Conservation (phyloP, 1,140 invertebrate genomes). For the Octopus bimaculoides region DNA sequence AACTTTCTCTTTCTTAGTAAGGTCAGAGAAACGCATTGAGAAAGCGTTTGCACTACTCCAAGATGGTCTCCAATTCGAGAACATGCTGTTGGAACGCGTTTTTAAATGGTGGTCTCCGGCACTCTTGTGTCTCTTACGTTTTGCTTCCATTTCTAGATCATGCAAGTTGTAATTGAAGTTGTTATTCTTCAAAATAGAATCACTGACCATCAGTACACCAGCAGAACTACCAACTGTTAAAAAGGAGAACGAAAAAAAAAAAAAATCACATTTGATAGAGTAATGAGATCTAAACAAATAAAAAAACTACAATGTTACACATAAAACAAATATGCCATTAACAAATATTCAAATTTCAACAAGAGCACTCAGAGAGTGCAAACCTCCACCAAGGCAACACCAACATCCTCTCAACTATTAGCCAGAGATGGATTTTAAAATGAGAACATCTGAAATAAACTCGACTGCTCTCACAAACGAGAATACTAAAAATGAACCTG, state of each 20-base stretch:
- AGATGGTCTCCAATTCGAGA: slow-evolving; percentile 36
- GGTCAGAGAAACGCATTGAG: slow-evolving; percentile 30
- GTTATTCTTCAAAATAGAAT: slow-evolving; percentile 35
- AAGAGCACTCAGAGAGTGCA: too few relatives aligned
- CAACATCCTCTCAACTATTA: too few relatives aligned
- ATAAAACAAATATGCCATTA: too few relatives aligned
- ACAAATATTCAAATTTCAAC: too few relatives aligned
- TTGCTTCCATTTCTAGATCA: slow-evolving; percentile 18
- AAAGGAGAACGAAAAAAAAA: slow-evolving; percentile 17
- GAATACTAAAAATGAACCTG: too few relatives aligned
- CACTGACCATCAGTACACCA: slow-evolving; percentile 63
- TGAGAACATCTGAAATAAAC: too few relatives aligned
- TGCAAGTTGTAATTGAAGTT: slow-evolving; percentile 23
- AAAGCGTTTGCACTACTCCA: slow-evolving; percentile 31
- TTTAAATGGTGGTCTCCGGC: slow-evolving; percentile 41
- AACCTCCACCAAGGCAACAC: too few relatives aligned
- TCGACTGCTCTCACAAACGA: too few relatives aligned
- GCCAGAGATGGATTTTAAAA: too few relatives aligned
- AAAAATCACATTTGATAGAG: too few relatives aligned
- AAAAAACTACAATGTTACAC: too few relatives aligned
- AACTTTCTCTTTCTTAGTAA: slow-evolving; percentile 26
- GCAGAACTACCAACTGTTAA: slow-evolving; percentile 63
- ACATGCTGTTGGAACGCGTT: slow-evolving; percentile 39
- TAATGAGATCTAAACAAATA: too few relatives aligned
- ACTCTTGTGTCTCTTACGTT: slow-evolving; percentile 49